Evolutionary conservation across 1,140 invertebrate species (phyloP).

Genomic region (Leptonema lineaticorne): DNA sequence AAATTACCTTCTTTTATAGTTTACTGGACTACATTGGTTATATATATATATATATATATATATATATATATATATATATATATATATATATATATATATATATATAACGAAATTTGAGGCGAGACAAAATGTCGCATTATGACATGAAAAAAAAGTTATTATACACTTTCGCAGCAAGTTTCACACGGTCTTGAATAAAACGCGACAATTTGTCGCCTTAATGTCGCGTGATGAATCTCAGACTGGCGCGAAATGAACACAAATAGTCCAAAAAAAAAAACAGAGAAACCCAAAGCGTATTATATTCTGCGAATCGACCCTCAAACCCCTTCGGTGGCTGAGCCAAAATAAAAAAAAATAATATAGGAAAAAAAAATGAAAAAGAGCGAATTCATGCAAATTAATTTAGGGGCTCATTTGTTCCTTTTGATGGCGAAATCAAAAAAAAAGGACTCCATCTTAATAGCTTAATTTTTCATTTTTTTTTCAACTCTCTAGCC

Average conservation of each 20-base stretch:
- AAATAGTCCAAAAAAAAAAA: conserved; percentile 14
- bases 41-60: background rate
- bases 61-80: background rate
- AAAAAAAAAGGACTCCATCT: conserved; percentile 37
- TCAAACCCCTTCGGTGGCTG: background rate
- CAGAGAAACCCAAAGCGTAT: background rate
- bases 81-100: background rate
- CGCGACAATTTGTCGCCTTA: conserved; percentile 12
- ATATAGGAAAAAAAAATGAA: too few relatives aligned
- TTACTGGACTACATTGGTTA: background rate
- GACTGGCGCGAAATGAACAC: background rate
- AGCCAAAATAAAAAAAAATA: conserved; percentile 11
- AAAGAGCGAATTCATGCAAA: conserved; percentile 35
- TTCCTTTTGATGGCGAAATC: conserved; percentile 37
- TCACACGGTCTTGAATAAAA: background rate
- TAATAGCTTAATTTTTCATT: conserved; percentile 41
- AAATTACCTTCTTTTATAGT: too few relatives aligned
- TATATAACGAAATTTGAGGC: background rate
- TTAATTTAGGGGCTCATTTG: conserved; percentile 39
- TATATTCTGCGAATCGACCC: too few relatives aligned
- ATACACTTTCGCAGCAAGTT: too few relatives aligned
- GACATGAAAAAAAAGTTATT: too few relatives aligned
- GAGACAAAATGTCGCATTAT: background rate
- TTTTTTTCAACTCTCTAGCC: too few relatives aligned
- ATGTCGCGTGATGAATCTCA: conserved; percentile 14